These are phyloP conservation scores for Sander vitreus DNA, from an alignment of 2,113 vertebrate species.

Conservation along the genomic window DNA sequence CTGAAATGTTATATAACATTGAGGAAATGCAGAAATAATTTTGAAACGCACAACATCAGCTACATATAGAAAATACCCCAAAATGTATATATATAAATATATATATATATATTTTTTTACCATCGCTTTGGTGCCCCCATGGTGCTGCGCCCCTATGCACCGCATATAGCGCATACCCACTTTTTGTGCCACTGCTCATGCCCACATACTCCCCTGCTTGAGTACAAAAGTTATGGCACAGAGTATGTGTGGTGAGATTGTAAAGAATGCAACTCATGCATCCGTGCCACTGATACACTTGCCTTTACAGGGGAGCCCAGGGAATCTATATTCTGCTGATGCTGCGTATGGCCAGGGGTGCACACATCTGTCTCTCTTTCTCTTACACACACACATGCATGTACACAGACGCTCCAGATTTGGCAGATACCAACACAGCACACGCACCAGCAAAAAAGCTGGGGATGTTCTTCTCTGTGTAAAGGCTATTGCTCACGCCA, in stretches of 20 bases:
- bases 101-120: no score
- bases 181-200: neutral
- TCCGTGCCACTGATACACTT: conserved; percentile 62
- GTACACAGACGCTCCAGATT: neutral
- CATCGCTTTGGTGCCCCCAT: no score
- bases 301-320: conserved; percentile 54
- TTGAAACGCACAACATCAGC: no score
- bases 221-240: conserved; percentile 20
- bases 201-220: neutral
- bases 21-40: no score
- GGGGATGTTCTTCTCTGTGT: neutral
- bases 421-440: neutral
- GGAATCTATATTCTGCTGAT: conserved; percentile 72
- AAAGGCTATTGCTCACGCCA: conserved; percentile 39
- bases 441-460: neutral
- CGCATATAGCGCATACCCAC: no score
- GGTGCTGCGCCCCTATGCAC: no score
- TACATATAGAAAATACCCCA: no score
- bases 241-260: conserved; percentile 29
- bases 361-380: conserved; percentile 13
- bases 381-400: neutral
- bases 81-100: no score
- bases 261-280: conserved; percentile 60
- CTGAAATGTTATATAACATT: no score
- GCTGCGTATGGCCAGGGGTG: conserved; percentile 20